A percentile compares a stretch with the other conserved stretches of the same genome.
Evolutionary conservation across 2,797 vertebrate genomes (phyloP).

Genomic region (Clarias platycephalus): DNA sequence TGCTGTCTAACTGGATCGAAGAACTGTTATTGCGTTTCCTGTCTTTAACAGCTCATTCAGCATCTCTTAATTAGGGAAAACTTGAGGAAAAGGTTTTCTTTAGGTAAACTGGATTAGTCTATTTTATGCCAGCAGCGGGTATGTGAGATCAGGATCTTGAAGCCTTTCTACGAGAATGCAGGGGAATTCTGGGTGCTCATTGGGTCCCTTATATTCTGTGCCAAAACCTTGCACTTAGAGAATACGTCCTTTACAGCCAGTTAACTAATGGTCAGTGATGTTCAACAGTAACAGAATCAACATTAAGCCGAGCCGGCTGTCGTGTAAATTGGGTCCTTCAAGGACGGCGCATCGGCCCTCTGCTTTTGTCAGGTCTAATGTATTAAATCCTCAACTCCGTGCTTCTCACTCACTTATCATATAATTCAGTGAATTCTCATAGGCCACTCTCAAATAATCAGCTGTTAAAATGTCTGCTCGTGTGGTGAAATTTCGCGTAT

Average conservation of each 20-base stretch:
- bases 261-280: background rate
- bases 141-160: background rate
- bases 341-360: background rate
- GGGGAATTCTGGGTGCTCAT: conserved; percentile 16
- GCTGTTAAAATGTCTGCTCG: background rate
- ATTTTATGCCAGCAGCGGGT: conserved; percentile 1
- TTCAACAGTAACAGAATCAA: background rate
- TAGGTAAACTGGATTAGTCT: conserved; percentile 20
- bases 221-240: conserved; percentile 37
- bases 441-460: background rate
- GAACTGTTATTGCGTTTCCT: conserved; percentile 6
- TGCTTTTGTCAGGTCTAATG: background rate
- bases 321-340: background rate
- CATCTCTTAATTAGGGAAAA: conserved; percentile 4
- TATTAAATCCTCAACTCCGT: conserved; percentile 19
- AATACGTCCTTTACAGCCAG: conserved; percentile 25
- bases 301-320: conserved; percentile 12
- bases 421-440: background rate
- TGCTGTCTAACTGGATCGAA: conserved; percentile 13
- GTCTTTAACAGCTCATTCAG: background rate
- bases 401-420: background rate
- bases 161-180: conserved; percentile 28
- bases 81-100: background rate
- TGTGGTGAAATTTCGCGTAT: background rate
- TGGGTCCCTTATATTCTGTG: conserved; percentile 33